These are phyloP conservation scores for Himalopsyche tibetana DNA, from an alignment of 2,888 invertebrate genomes.

Conservation along the genomic window DNA sequence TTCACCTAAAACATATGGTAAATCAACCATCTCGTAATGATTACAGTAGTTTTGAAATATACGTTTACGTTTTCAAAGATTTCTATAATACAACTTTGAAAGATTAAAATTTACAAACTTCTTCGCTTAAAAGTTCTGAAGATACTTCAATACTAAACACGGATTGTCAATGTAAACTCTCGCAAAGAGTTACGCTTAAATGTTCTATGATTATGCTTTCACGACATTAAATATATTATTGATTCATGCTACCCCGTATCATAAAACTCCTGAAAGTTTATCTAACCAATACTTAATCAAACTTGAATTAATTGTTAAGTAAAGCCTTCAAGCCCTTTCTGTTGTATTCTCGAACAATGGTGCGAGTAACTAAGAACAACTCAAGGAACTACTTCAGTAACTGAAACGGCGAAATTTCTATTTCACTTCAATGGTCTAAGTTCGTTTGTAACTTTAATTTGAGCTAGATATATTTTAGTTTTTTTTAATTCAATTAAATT, in stretches of 20 bases:
- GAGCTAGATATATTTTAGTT: background rate
- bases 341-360: slow-evolving; percentile 7
- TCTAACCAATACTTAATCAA: slow-evolving; percentile 1
- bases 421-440: background rate
- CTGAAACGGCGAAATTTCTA: slow-evolving; percentile 12
- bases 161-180: too few species aligned
- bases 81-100: too few species aligned
- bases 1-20: too few species aligned
- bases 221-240: too few species aligned
- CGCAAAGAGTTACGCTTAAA: too few species aligned
- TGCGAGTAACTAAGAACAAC: background rate
- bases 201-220: too few species aligned
- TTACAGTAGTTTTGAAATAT: too few species aligned
- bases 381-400: background rate
- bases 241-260: background rate
- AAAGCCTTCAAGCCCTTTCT: background rate
- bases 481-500: background rate
- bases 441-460: background rate
- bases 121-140: too few species aligned
- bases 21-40: too few species aligned
- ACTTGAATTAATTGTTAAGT: slow-evolving; percentile 18
- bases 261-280: slow-evolving; percentile 17
- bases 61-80: too few species aligned
- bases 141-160: too few species aligned
- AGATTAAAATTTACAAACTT: too few species aligned